phyloP scores from a whole-genome alignment of 2,797 vertebrate species.

The Acipenser oxyrinchus region DNA sequence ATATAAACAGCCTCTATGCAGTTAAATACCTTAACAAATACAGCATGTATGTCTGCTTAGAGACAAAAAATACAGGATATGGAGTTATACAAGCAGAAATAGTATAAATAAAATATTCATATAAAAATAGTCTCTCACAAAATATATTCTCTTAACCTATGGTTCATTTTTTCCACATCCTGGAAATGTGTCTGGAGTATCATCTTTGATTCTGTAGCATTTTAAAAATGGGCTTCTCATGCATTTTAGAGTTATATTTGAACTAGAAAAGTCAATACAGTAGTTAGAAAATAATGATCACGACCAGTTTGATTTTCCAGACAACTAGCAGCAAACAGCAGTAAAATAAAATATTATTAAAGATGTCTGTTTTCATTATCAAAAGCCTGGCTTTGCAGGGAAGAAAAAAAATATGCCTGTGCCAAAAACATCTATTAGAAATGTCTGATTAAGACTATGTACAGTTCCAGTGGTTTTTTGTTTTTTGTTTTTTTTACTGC shows the following conservation, averaged over 20 bases:
- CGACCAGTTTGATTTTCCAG: conserved; percentile 65
- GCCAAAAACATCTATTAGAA: conserved; percentile 54
- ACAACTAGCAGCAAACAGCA: conserved; percentile 82
- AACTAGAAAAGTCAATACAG: conserved; percentile 34
- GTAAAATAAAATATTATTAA: conserved; percentile 50
- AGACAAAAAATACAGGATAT: conserved; percentile 42
- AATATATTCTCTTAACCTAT: conserved; percentile 84
- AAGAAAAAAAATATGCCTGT: conserved; percentile 30
- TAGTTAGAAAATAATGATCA: conserved; percentile 36
- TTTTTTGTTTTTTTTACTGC: conserved; percentile 27
- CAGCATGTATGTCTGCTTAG: conserved; percentile 43
- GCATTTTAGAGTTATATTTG: conserved; percentile 27
- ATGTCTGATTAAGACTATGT: conserved; percentile 56
- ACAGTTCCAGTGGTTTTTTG: conserved; percentile 36
- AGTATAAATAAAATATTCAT: conserved; percentile 96
- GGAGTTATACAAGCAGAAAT: conserved; percentile 62
- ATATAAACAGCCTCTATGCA: conserved; percentile 33
- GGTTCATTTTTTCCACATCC: conserved; percentile 62
- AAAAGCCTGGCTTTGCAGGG: conserved; percentile 43
- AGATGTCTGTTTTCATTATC: conserved; percentile 56
- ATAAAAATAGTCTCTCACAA: conserved; percentile 98
- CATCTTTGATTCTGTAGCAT: conserved; percentile 31
- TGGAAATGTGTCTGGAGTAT: conserved; percentile 64
- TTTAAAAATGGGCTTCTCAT: conserved; percentile 8
- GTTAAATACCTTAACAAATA: conserved; percentile 48